Evolutionary conservation across 1,140 invertebrate species (phyloP).

Genomic region (Copidosoma floridanum): DNA sequence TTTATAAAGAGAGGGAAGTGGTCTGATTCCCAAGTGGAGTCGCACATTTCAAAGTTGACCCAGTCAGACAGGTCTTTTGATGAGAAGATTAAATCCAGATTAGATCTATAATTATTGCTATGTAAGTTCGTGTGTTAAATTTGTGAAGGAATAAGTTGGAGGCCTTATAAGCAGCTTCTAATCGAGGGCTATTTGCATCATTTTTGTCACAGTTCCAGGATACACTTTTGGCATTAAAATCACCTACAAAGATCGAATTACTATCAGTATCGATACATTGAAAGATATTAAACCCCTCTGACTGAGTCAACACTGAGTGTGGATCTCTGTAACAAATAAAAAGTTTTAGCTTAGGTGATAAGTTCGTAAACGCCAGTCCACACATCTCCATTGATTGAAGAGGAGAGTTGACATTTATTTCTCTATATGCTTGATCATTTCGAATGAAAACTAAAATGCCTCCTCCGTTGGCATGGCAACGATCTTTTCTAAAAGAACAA

Average conservation of each 20-base stretch:
- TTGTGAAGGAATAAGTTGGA: conserved; percentile 1
- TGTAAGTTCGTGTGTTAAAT: background rate
- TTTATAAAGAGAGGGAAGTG: too few species aligned
- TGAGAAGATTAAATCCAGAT: too few species aligned
- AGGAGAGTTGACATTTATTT: background rate
- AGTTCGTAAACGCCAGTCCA: background rate
- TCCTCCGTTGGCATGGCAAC: background rate
- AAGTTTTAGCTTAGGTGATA: background rate
- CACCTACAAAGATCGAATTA: background rate
- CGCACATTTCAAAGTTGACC: too few species aligned
- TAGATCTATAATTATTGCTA: too few species aligned
- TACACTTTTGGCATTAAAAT: background rate
- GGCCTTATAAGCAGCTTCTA: background rate
- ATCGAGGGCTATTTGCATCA: background rate
- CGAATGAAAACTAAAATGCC: background rate
- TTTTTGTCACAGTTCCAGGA: conserved; percentile 2
- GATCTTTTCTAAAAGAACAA: background rate
- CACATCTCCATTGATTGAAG: background rate
- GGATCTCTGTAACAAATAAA: background rate
- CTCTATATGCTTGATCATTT: background rate
- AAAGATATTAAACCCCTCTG: background rate
- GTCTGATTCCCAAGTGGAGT: too few species aligned
- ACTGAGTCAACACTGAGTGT: background rate
- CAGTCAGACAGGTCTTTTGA: too few species aligned
- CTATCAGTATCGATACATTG: background rate